Percentiles rank a stretch among this genome's conserved stretches.
Evolutionary conservation across 2,888 invertebrate genomes (phyloP).

Genomic region (Marasmarcha lunaedactyla): DNA sequence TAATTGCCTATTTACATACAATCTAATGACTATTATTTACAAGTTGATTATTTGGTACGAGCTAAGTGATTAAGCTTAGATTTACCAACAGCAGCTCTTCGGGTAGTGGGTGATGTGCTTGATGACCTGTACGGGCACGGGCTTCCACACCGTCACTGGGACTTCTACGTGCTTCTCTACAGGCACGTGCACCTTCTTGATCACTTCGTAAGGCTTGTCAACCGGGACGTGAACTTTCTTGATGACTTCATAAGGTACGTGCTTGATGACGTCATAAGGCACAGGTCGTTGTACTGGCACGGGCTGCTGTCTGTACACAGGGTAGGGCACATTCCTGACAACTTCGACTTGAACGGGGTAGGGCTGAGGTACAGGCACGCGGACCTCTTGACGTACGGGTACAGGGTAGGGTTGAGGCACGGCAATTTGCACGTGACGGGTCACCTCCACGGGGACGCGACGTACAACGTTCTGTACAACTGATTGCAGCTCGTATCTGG

Average conservation of each 20-base stretch:
- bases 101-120: conserved; percentile 63
- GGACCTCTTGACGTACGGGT: conserved; percentile 52
- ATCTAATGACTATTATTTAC: conserved; percentile 63
- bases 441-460: conserved; percentile 55
- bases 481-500: conserved; percentile 53
- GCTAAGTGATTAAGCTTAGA: conserved; percentile 18
- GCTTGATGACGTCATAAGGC: conserved; percentile 46
- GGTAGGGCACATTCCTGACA: conserved; percentile 54
- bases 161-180: conserved; percentile 55
- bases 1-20: conserved; percentile 29
- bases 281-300: conserved; percentile 55
- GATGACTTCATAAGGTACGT: conserved; percentile 55
- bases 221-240: conserved; percentile 50
- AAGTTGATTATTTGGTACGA: conserved; percentile 63
- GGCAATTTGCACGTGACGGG: conserved; percentile 43
- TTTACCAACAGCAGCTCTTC: conserved; percentile 58
- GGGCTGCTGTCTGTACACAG: conserved; percentile 54
- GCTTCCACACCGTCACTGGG: conserved; percentile 57
- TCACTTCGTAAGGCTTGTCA: conserved; percentile 56
- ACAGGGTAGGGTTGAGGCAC: conserved; percentile 51
- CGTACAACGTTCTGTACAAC: conserved; percentile 56
- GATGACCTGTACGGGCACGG: conserved; percentile 58
- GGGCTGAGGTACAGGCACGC: conserved; percentile 56
- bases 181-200: conserved; percentile 53
- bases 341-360: conserved; percentile 59